Conservation (phyloP, 2,797 vertebrate species). For the Rhynchotus rufescens region DNA sequence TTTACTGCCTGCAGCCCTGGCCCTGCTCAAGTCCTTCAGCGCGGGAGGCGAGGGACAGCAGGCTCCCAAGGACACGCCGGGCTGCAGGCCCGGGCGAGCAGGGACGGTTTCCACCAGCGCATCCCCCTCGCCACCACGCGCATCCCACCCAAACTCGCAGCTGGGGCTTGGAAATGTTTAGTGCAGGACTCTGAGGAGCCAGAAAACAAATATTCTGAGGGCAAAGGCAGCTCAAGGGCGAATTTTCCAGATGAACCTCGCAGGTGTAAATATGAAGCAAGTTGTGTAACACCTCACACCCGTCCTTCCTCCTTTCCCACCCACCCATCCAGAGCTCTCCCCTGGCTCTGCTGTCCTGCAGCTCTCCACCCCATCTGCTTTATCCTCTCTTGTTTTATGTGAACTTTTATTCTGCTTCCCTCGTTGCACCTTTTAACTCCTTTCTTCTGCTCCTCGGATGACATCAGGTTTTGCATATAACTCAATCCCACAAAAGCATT, state of each 20-base stretch:
- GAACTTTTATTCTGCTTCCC: background rate
- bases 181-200: background rate
- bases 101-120: fast-evolving
- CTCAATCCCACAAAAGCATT: background rate
- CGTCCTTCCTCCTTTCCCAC: background rate
- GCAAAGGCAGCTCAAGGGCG: background rate
- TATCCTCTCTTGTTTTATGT: background rate
- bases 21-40: background rate
- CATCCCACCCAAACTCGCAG: background rate
- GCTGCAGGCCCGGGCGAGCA: background rate
- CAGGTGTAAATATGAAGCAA: background rate
- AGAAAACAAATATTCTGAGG: conserved; percentile 14
- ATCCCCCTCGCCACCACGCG: fast-evolving
- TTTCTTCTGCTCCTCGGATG: background rate
- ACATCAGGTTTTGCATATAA: background rate
- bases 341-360: background rate
- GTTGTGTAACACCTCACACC: background rate
- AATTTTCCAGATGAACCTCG: background rate
- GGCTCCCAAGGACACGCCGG: background rate
- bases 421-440: background rate
- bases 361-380: background rate
- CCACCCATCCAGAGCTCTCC: background rate
- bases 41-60: background rate
- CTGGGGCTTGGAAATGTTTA: too few species aligned
- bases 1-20: background rate